Conservation (phyloP, 2,113 vertebrate species). For the Canis aureus region DNA sequence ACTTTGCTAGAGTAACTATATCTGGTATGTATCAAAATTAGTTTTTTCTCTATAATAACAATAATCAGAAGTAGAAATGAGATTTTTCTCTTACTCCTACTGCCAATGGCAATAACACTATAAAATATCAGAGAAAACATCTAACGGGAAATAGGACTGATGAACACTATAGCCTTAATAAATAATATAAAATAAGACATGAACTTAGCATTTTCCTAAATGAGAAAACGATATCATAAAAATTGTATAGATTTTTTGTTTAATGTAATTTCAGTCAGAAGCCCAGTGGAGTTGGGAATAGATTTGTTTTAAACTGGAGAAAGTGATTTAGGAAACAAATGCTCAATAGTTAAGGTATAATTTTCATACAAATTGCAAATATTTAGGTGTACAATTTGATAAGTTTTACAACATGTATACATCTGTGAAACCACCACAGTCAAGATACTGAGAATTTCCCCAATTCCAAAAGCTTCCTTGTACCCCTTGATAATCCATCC, state of each 20-base stretch:
- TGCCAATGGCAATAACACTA: neutral
- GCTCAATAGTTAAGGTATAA: neutral
- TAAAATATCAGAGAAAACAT: neutral
- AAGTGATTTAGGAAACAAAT: neutral
- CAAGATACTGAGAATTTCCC: neutral
- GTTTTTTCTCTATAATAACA: neutral
- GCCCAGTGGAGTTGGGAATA: neutral
- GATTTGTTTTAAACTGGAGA: neutral
- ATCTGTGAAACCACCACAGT: neutral
- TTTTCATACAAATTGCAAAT: neutral
- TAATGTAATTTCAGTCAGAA: neutral
- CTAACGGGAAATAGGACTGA: neutral
- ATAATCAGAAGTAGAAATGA: neutral
- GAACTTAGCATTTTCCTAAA: conserved; percentile 30
- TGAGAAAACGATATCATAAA: neutral
- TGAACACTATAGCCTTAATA: neutral
- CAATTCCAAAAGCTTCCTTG: neutral
- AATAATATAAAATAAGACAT: neutral
- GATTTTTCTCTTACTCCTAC: neutral
- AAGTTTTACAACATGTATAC: neutral
- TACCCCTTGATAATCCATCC: neutral
- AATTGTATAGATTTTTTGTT: neutral
- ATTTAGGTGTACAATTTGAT: neutral
- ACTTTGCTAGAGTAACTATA: neutral
- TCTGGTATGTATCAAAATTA: neutral